Percentiles rank a stretch among this genome's conserved stretches.
Evolutionary conservation across 2,113 vertebrate species (phyloP).

Genomic region (Poecile atricapillus): DNA sequence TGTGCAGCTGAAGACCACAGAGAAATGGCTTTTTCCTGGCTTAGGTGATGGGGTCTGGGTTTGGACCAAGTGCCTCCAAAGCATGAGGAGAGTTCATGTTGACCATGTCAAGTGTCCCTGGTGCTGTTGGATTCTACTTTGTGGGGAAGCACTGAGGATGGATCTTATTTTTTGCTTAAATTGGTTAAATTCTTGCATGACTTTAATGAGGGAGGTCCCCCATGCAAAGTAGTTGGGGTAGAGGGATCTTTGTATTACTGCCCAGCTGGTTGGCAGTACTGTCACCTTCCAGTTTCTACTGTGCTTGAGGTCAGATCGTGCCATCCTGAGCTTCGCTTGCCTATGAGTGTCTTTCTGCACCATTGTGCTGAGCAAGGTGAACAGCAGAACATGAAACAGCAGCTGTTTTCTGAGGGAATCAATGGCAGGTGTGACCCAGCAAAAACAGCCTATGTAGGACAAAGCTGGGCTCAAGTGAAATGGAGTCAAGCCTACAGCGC

Average conservation of each 20-base stretch:
- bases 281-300: not conserved
- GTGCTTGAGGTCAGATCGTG: not conserved
- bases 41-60: not conserved
- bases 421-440: slow-evolving; percentile 62
- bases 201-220: not conserved
- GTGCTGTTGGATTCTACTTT: not conserved
- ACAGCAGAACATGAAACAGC: slow-evolving; percentile 19
- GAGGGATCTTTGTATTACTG: not conserved
- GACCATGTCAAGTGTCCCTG: not conserved
- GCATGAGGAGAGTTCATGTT: rapidly evolving
- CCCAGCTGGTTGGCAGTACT: not conserved
- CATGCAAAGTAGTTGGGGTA: not conserved
- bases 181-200: not conserved
- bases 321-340: not conserved
- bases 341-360: not conserved
- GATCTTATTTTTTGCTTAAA: not conserved
- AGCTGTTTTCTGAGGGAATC: slow-evolving; percentile 41
- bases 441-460: slow-evolving; percentile 36
- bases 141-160: not conserved
- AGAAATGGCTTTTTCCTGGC: not conserved
- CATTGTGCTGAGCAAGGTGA: not conserved
- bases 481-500: not conserved
- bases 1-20: rapidly evolving
- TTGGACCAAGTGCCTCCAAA: not conserved
- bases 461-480: slow-evolving; percentile 32